phyloP scores from a whole-genome alignment of 2,113 vertebrate species.

The Ranitomeya imitator region DNA sequence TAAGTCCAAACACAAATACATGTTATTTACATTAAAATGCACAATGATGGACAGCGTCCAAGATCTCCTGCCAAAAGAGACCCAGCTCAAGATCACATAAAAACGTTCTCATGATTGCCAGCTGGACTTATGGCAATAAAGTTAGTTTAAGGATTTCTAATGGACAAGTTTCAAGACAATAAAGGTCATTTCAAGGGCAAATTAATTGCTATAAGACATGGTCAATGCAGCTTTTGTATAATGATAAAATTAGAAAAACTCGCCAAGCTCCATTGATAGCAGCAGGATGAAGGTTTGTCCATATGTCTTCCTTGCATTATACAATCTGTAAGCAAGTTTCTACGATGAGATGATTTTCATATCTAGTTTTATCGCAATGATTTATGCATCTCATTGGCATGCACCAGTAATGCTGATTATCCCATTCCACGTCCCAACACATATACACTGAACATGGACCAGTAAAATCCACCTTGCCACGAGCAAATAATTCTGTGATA shows the following conservation, averaged over 20 bases:
- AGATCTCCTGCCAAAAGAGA: conserved; percentile 23
- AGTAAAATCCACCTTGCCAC: neutral
- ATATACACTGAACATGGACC: neutral
- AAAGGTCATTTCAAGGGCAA: conserved; percentile 27
- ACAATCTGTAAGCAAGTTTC: neutral
- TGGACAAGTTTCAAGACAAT: conserved; percentile 7
- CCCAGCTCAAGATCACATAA: conserved; percentile 30
- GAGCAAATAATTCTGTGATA: no score
- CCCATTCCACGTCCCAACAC: neutral
- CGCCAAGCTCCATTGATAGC: neutral
- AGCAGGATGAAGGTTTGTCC: neutral
- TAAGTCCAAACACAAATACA: conserved; percentile 27
- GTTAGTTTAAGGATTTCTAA: neutral
- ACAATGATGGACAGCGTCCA: conserved; percentile 12
- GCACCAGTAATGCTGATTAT: neutral
- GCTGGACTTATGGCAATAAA: conserved; percentile 20
- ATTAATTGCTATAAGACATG: neutral
- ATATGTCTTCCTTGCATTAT: neutral
- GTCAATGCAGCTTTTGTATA: neutral
- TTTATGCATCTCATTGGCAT: neutral
- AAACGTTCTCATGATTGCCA: conserved; percentile 24
- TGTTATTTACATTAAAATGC: conserved; percentile 44
- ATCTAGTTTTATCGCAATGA: neutral
- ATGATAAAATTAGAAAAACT: neutral
- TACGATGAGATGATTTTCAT: neutral